phyloP scores from a whole-genome alignment of 2,113 vertebrate species.

The Electrona antarctica region DNA sequence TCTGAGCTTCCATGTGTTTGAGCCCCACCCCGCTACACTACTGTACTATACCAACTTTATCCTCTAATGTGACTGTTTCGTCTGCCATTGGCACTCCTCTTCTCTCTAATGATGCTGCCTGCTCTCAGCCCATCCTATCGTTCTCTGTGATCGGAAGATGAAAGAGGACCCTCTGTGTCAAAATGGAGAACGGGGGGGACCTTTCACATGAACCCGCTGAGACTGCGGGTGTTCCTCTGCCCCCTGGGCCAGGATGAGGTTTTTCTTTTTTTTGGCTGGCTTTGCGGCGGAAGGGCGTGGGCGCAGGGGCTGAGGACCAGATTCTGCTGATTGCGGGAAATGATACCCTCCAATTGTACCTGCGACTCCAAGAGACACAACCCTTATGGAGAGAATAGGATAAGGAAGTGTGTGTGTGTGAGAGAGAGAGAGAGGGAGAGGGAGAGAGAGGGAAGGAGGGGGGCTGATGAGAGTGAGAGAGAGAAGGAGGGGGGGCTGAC shows the following conservation, averaged over 20 bases:
- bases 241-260: background rate
- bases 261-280: constrained; percentile 2
- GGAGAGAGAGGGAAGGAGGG: constrained; percentile 34
- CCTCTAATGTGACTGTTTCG: constrained; percentile 28
- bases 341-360: constrained; percentile 73
- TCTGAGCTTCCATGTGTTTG: constrained; percentile 13
- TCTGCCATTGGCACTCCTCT: constrained; percentile 51
- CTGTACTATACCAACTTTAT: background rate
- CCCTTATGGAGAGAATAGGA: constrained; percentile 58
- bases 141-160: constrained; percentile 52
- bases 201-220: constrained; percentile 41
- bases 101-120: constrained; percentile 14
- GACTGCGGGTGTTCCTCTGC: constrained; percentile 45
- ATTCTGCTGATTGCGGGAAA: constrained; percentile 79
- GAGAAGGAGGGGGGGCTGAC: constrained; percentile 2
- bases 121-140: constrained; percentile 43
- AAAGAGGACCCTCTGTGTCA: constrained; percentile 63
- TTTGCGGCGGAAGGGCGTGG: constrained; percentile 18
- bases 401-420: constrained; percentile 62
- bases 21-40: constrained; percentile 15
- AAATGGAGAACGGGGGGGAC: constrained; percentile 35
- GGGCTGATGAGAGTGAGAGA: constrained; percentile 15
- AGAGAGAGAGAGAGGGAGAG: constrained; percentile 45
- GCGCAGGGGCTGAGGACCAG: constrained; percentile 41
- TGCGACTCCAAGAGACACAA: constrained; percentile 69